Base-by-base conservation (phyloP, 2,888 invertebrate species). In the Athalia cordata region DNA sequence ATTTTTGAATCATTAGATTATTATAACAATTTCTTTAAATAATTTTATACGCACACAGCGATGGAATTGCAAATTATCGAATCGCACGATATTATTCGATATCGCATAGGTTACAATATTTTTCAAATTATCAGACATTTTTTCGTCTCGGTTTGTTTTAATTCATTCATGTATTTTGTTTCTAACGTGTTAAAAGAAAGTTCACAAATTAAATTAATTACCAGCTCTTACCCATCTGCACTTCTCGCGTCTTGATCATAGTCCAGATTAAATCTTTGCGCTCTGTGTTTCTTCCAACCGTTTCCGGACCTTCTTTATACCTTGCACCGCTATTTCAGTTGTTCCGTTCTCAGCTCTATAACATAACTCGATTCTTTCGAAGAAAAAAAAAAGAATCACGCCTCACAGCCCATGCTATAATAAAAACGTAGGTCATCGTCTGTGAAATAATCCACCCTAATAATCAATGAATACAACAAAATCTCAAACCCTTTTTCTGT, bases 251-350 rank as follows among this genome's bases (percentile, higher is more conserved):
- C 29, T 29, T 29, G 29, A 29, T 29, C 29, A 29, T 29, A 43
- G 55, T 68, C 55, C 68, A 68, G 68, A 68, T 68, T 68, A 55
- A 68, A 68, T 68, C 68, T 68, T 5, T 50, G 4, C 50, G 29
- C 29, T 29, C 49, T 67, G 8, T 5, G 11, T 7, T 15, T 68
- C 47, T 11, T 45, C 6, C 11, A n/a, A 65, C n/a, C 29, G 55
- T 68, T 68, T 68, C 55, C 68, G 55, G 68, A 52, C 52, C 55
- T 67, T 13, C 50, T 68, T 68, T 15, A 61, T 7, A 7, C 13
- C 13, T n/a, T 61, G n/a, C 9, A 11, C 7, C 55, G n/a, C 55
- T 55, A 5, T 47, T 8, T n/a, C 6, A 15, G 49, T 6, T 49
- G 15, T 4, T 43, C 43, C 11, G 15, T 43, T 29, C 43, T 3